phyloP scores from a whole-genome alignment of 2,888 invertebrate species.

The Limnephilus marmoratus region DNA sequence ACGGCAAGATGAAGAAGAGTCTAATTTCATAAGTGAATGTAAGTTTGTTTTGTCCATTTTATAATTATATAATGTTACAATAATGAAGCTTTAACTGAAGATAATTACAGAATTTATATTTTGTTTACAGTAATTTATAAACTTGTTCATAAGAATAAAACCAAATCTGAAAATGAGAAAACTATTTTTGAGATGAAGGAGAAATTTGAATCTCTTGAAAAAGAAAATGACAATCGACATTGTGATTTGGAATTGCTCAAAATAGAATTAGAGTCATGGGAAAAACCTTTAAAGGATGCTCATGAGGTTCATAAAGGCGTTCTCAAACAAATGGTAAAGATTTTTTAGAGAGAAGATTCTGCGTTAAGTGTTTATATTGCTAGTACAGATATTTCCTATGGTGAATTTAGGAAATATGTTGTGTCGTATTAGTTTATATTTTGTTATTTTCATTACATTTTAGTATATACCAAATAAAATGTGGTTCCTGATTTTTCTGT shows the following conservation, averaged over 20 bases:
- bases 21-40: slow-evolving; percentile 41
- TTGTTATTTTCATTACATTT: background rate
- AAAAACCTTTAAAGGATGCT: slow-evolving; percentile 39
- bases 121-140: slow-evolving; percentile 48
- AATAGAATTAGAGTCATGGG: slow-evolving; percentile 53
- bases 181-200: background rate
- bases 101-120: background rate
- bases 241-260: slow-evolving; percentile 44
- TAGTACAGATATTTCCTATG: background rate
- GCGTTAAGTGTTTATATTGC: background rate
- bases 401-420: background rate
- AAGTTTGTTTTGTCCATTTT: background rate
- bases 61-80: background rate
- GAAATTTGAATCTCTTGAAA: slow-evolving; percentile 17
- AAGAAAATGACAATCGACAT: slow-evolving; percentile 35
- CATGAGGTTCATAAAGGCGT: slow-evolving; percentile 15
- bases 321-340: slow-evolving; percentile 53
- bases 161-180: slow-evolving; percentile 50
- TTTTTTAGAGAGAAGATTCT: background rate
- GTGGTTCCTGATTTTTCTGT: background rate
- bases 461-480: background rate
- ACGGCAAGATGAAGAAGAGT: slow-evolving; percentile 44
- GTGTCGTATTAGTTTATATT: too few species aligned
- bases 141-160: slow-evolving; percentile 17
- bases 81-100: background rate